Conservation (phyloP, 1,140 invertebrate genomes). For the Coboldia fuscipes region DNA sequence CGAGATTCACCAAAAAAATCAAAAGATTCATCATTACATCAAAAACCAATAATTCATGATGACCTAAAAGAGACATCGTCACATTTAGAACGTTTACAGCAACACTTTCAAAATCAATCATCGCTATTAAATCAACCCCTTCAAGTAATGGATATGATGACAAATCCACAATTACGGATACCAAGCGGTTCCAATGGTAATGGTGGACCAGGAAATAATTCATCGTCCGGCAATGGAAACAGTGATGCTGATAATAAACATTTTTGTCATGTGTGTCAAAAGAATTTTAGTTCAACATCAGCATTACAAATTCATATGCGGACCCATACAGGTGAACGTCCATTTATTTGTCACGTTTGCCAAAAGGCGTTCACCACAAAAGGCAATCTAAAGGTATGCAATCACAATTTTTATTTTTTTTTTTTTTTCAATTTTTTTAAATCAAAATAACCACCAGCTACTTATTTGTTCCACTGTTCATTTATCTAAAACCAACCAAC, state of each 20-base stretch:
- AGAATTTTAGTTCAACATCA: slow-evolving; percentile 92
- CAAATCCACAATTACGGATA: background rate
- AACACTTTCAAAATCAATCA: background rate
- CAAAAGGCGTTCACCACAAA: slow-evolving; percentile 94
- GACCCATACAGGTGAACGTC: slow-evolving; percentile 95
- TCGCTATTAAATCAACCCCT: slow-evolving; percentile 1
- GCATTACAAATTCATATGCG: slow-evolving; percentile 96
- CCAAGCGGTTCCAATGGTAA: background rate
- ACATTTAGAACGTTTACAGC: slow-evolving; percentile 1
- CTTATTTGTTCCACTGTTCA: too few species aligned
- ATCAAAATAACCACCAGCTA: too few species aligned
- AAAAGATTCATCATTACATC: slow-evolving; percentile 1
- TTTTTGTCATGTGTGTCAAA: slow-evolving; percentile 89
- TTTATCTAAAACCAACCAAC: too few species aligned
- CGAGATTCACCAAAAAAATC: background rate
- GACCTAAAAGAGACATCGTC: background rate
- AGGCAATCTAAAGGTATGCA: slow-evolving; percentile 86
- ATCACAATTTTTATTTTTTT: background rate
- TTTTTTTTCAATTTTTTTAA: background rate
- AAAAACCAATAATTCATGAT: background rate
- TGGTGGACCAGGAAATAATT: too few species aligned
- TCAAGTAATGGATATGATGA: background rate
- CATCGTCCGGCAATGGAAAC: too few species aligned
- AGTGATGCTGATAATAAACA: slow-evolving; percentile 42
- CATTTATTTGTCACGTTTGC: slow-evolving; percentile 88